Evolutionary conservation across 2,888 invertebrate species (phyloP).

Genomic region (Drosophila peninsularis): DNA sequence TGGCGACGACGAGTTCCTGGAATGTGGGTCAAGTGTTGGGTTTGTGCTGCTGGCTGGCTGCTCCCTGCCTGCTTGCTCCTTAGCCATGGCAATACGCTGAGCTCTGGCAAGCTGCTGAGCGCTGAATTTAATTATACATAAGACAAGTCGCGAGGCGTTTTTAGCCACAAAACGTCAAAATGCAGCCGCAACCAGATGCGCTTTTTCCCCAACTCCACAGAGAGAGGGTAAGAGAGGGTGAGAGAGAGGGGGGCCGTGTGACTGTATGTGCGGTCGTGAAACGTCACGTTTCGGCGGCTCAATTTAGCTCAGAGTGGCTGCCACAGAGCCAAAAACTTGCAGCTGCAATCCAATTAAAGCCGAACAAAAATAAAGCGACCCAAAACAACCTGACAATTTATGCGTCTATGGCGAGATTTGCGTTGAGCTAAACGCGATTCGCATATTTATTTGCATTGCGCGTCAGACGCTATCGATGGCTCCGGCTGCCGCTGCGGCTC

Average conservation of each 20-base stretch:
- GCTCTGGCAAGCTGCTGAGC: constrained; percentile 38
- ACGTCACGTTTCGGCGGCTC: constrained; percentile 74
- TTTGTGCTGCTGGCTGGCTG: constrained; percentile 12
- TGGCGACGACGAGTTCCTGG: constrained; percentile 21
- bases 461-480: constrained; percentile 57
- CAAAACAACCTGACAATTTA: constrained; percentile 64
- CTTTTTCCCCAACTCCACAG: constrained; percentile 32
- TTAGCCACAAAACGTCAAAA: constrained; percentile 53
- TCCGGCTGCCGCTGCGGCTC: too few relatives aligned
- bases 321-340: constrained; percentile 30
- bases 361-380: constrained; percentile 18
- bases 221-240: neutral
- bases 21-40: constrained; percentile 73
- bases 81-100: constrained; percentile 3
- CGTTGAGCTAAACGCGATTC: constrained; percentile 18
- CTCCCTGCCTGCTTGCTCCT: constrained; percentile 9
- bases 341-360: constrained; percentile 71
- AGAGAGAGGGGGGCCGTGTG: neutral
- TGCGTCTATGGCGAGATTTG: constrained; percentile 36
- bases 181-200: constrained; percentile 51
- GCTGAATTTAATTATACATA: constrained; percentile 62
- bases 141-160: constrained; percentile 45
- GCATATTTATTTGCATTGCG: constrained; percentile 68
- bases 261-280: constrained; percentile 39
- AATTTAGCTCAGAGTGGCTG: constrained; percentile 67